Evolutionary conservation across 1,140 invertebrate genomes (phyloP), one percentile per base, ranked within the genome.

Genomic region (Lasaia peninsularis): DNA sequence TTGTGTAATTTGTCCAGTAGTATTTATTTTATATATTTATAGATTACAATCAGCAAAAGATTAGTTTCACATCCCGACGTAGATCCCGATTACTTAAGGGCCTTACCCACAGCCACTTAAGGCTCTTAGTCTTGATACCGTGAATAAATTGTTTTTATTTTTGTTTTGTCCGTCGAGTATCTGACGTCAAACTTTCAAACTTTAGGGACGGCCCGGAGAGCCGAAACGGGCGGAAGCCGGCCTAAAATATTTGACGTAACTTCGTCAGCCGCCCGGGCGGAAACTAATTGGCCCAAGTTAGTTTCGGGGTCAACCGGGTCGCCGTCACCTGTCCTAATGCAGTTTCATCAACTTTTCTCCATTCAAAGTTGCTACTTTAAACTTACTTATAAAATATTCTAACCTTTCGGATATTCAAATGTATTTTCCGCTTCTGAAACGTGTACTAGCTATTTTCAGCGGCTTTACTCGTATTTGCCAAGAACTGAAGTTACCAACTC

Each of bases 281-380:
- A 40, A 18, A 40, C 35, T 40, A 28, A 28, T 28, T 40, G 35
- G 16, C 35, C 35, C 35, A 18, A 40, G 35, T 40, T 40, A 40
- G 35, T 40, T 40, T 40, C 7, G 35, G 14, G 35, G 14, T 16
- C 14, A 40, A 18, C 14, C 7, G 35, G 9, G 24, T 28, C 8
- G 8, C 24, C 24, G 24, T 8, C 35, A 40, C 35, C 35, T 40
- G 35, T 40, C 35, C 14, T 40, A 16, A 40, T 40, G 35, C 14
- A 40, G 14, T 40, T 18, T 16, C 16, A 40, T 7, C 16, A 16
- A 40, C 14, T 40, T 40, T 40, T 14, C 12, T 6, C 14, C 16
- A 40, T 14, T 40, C 35, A 16, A 18, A 8, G 1, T 40, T 40
- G 16, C 35, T 2, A 16, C 12, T 37, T 37, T 37, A 37, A 37